Percentiles rank a stretch among this genome's conserved stretches.
phyloP scores from a whole-genome alignment of 2,888 invertebrate species.

The Eremobia ochroleuca region DNA sequence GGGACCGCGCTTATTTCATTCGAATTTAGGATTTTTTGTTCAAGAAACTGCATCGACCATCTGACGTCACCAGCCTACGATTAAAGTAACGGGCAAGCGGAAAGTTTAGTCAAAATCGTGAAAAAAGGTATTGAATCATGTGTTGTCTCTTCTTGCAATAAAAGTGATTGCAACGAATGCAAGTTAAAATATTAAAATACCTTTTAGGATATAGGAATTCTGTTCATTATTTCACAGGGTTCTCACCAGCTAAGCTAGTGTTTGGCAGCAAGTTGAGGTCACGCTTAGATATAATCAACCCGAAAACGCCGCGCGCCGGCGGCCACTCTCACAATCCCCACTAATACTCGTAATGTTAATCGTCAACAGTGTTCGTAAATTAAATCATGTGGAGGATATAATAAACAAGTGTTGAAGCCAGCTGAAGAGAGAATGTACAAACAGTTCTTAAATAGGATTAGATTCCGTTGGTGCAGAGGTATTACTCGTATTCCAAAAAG shows the following conservation, averaged over 20 bases:
- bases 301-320: not conserved
- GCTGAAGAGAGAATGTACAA: not conserved
- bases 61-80: not conserved
- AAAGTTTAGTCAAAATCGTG: not conserved
- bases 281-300: not conserved
- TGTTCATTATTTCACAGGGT: not conserved
- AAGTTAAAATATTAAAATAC: not conserved
- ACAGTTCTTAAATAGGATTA: not conserved
- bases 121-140: not conserved
- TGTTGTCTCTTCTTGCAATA: not conserved
- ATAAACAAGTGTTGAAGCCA: conserved; percentile 1
- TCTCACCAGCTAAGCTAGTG: not conserved
- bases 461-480: not conserved
- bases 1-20: not conserved
- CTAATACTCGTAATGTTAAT: not conserved
- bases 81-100: not conserved
- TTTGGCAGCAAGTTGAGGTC: not conserved
- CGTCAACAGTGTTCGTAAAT: conserved; percentile 9
- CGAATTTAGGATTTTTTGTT: not conserved
- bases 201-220: too few relatives aligned
- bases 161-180: too few relatives aligned
- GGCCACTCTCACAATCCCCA: not conserved
- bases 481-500: not conserved
- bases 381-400: not conserved
- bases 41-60: not conserved